Evolutionary conservation across 2,888 invertebrate species (phyloP), one percentile per base, ranked within the genome.

Genomic region (Pristionchus arcanus): DNA sequence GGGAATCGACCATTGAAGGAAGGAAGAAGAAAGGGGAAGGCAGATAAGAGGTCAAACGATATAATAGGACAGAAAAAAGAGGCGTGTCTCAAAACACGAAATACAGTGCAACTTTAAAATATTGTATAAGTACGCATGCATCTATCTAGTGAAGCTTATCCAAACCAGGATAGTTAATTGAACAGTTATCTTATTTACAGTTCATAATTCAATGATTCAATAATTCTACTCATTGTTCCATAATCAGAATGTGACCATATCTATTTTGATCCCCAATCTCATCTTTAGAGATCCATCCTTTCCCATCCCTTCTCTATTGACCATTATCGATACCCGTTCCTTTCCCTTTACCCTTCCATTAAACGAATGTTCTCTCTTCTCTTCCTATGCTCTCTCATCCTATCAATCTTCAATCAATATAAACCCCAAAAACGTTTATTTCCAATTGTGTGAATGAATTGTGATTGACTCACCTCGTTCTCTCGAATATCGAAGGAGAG

Each of bases 401-500:
- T 5, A 74, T 34, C 34, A 34, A 66, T 66, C 28, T 66, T n/a
- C 9, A 77, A 77, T 77, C 21, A 37, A 37, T 1, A 34, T 77
- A 34, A 77, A 31, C 1, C 66, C 28, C 66, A n/a, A 66, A 66
- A 66, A 66, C 28, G n/a, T 28, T 11, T n/a, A 66, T 66, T 66
- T 28, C n/a, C 66, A 28, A 66, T 2, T n/a, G n/a, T 13, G 13
- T 0, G 42, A 81, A 81, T 0, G 42, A 81, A 81, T 1, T 77
- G 21, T 42, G 42, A 49, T 68, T 59, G 15, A 68, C 87, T 68
- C 25, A 87, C 87, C 87, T 66, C 28, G 87, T 87, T 87, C 87
- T 21, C 19, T 87, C 87, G 42, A 87, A 87, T 49, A 87, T 68
- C 42, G 87, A 87, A 25, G 66, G 87, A 28, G 66, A 68, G n/a